Evolutionary conservation across 1,140 invertebrate species (phyloP).

Genomic region (Phenacoccus solenopsis): DNA sequence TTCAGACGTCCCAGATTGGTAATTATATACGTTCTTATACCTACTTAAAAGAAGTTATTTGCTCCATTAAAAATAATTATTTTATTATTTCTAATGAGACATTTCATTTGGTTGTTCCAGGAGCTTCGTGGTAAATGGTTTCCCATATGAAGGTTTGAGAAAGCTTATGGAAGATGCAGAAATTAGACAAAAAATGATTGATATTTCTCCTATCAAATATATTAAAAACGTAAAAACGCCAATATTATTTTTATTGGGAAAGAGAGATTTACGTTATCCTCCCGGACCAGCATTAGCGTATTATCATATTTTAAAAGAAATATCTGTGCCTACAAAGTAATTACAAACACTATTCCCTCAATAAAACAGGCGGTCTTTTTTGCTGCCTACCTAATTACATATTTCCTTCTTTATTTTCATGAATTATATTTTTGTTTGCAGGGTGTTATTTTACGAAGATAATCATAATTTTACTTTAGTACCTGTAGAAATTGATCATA

Average conservation of each 20-base stretch:
- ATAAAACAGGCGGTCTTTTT: neutral
- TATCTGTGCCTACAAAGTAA: slow-evolving; percentile 45
- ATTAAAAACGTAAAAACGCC: slow-evolving; percentile 60
- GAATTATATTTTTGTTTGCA: slow-evolving; percentile 31
- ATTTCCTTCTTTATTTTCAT: neutral
- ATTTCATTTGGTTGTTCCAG: slow-evolving; percentile 33
- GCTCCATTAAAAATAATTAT: neutral
- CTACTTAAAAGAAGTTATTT: neutral
- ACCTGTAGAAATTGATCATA: slow-evolving; percentile 47
- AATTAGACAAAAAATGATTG: slow-evolving; percentile 42
- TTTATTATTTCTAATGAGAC: neutral
- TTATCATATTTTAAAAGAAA: slow-evolving; percentile 48
- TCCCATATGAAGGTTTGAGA: slow-evolving; percentile 33
- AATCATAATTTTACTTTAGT: slow-evolving; percentile 50
- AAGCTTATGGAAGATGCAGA: slow-evolving; percentile 7
- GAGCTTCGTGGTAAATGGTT: slow-evolving; percentile 43
- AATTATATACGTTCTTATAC: slow-evolving; percentile 30
- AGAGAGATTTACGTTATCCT: slow-evolving; percentile 69
- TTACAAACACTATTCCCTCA: no score
- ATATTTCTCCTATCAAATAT: slow-evolving; percentile 47
- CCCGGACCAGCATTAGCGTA: slow-evolving; percentile 55
- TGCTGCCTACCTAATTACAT: neutral
- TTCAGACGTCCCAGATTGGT: slow-evolving; percentile 82
- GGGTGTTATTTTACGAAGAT: slow-evolving; percentile 57
- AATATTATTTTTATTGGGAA: slow-evolving; percentile 66